Evolutionary conservation across 1,140 invertebrate species (phyloP).

Genomic region (Chironomus tepperi): DNA sequence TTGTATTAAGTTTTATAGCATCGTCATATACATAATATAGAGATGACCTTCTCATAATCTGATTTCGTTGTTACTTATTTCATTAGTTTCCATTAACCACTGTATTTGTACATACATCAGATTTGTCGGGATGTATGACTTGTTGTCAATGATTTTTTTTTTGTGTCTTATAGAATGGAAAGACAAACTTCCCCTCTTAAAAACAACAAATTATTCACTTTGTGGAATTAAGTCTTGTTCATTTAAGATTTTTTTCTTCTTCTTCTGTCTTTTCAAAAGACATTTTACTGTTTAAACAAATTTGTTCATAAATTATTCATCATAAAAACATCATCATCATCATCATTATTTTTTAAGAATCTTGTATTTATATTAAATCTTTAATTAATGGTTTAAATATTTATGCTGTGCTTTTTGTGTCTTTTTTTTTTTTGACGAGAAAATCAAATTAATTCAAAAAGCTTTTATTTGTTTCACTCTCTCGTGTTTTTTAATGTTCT

Average conservation of each 20-base stretch:
- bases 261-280: neutral
- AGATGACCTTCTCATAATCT: conserved; percentile 1
- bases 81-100: conserved; percentile 21
- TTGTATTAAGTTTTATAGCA: neutral
- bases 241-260: neutral
- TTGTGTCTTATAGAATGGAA: neutral
- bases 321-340: neutral
- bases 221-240: neutral
- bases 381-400: conserved; percentile 14
- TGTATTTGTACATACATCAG: neutral
- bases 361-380: neutral
- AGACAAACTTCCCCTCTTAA: neutral
- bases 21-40: too few relatives aligned
- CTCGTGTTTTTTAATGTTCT: too few relatives aligned
- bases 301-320: conserved; percentile 19
- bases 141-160: neutral
- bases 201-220: neutral
- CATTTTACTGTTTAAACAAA: neutral
- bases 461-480: too few relatives aligned
- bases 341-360: too few relatives aligned
- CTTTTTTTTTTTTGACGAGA: too few relatives aligned
- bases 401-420: neutral
- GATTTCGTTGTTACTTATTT: conserved; percentile 16
- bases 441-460: too few relatives aligned
- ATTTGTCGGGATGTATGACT: neutral